These are phyloP conservation scores for Lepidurus couesii DNA, from an alignment of 1,140 invertebrate genomes.

Conservation along the genomic window DNA sequence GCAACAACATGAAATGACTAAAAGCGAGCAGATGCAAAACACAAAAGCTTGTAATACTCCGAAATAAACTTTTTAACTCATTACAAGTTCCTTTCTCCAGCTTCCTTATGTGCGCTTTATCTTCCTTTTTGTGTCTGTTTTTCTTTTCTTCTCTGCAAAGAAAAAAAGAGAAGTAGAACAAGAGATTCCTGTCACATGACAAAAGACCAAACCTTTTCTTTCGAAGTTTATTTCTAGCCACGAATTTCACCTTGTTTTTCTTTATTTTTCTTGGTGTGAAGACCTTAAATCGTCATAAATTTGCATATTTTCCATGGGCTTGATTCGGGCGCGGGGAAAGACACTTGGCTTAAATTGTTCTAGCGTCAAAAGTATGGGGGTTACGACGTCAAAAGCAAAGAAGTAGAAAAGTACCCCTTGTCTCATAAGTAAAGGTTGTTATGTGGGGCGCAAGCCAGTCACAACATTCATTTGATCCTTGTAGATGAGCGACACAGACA, in stretches of 20 bases:
- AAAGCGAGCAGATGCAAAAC: slow-evolving; percentile 21
- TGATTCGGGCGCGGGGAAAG: background rate
- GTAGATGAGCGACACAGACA: slow-evolving; percentile 18
- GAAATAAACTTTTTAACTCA: slow-evolving; percentile 15
- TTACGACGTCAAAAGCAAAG: background rate
- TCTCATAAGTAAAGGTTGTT: slow-evolving; percentile 20
- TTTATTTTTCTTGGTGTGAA: background rate
- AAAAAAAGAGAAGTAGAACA: background rate
- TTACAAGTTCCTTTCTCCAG: slow-evolving; percentile 11
- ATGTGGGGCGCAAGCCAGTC: slow-evolving; percentile 20
- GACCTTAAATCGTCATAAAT: background rate
- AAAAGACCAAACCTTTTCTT: background rate
- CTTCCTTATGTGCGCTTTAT: slow-evolving; percentile 16
- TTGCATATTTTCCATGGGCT: background rate
- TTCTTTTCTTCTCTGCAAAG: background rate
- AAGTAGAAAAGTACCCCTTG: background rate
- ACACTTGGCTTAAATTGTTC: background rate
- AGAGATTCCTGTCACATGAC: background rate
- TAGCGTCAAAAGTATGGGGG: background rate
- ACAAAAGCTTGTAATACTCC: slow-evolving; percentile 16
- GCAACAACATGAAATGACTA: background rate
- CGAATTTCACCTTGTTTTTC: background rate
- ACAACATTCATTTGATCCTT: slow-evolving; percentile 22
- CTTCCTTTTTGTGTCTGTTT: background rate
- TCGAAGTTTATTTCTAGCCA: background rate